A percentile compares a stretch with the other conserved stretches of the same genome.
Evolutionary conservation across 2,888 invertebrate species (phyloP).

Genomic region (Polyommatus icarus): DNA sequence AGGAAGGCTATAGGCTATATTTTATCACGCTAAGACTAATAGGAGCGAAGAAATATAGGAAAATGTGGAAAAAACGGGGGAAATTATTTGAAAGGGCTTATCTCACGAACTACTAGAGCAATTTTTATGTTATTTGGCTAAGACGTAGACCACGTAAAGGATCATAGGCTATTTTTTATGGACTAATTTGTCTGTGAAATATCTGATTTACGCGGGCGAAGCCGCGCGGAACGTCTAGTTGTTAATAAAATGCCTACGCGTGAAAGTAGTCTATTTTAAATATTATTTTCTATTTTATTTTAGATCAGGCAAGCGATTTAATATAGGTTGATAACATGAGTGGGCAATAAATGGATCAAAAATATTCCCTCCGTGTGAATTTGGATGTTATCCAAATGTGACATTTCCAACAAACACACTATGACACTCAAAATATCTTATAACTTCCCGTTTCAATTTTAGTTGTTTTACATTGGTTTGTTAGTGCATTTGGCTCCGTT

Average conservation of each 20-base stretch:
- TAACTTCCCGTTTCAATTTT: background rate
- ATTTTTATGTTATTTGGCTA: too few species aligned
- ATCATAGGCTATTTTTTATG: too few species aligned
- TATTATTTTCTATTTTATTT: background rate
- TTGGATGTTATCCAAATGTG: slow-evolving; percentile 10
- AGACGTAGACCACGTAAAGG: too few species aligned
- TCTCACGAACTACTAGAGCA: too few species aligned
- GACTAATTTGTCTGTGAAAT: too few species aligned
- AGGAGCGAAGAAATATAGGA: too few species aligned
- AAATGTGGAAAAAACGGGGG: too few species aligned
- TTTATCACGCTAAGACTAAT: too few species aligned
- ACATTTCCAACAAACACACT: background rate
- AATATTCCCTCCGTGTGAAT: slow-evolving; percentile 3
- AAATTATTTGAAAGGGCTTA: too few species aligned
- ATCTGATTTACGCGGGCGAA: too few species aligned
- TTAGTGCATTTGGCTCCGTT: background rate
- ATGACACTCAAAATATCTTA: slow-evolving; percentile 18
- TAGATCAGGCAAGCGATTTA: background rate
- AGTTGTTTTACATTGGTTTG: background rate
- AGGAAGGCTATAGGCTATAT: too few species aligned
- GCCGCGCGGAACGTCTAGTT: too few species aligned
- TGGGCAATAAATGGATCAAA: background rate
- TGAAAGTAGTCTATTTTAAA: background rate
- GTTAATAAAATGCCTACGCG: background rate
- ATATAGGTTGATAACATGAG: slow-evolving; percentile 14